Conservation (phyloP, 2,888 invertebrate species). For the Neoascia interrupta region DNA sequence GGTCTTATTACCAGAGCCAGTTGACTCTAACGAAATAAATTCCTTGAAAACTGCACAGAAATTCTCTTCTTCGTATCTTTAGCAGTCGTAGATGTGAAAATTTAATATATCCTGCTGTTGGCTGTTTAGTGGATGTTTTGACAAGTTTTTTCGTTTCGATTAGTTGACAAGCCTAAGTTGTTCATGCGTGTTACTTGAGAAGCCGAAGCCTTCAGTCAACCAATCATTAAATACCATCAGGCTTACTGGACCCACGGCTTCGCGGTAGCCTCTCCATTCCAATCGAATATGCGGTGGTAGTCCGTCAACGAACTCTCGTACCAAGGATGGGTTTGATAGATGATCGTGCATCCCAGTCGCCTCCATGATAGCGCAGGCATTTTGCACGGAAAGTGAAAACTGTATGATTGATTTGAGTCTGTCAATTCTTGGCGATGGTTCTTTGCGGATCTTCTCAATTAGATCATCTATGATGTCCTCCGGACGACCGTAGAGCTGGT, state of each 20-base stretch:
- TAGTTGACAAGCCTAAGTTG: too few relatives aligned
- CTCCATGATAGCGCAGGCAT: conserved; percentile 15
- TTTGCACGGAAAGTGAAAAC: conserved; percentile 10
- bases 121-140: too few relatives aligned
- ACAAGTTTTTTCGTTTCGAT: too few relatives aligned
- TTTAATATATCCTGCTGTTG: too few relatives aligned
- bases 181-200: not conserved
- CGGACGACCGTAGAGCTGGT: not conserved
- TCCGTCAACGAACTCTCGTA: not conserved
- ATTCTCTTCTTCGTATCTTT: not conserved
- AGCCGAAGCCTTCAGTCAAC: conserved; percentile 4
- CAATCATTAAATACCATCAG: conserved; percentile 2
- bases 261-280: not conserved
- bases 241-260: not conserved
- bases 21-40: conserved; percentile 6
- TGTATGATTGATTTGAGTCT: conserved; percentile 16
- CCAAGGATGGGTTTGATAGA: conserved; percentile 2
- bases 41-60: conserved; percentile 5
- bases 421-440: conserved; percentile 1
- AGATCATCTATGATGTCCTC: not conserved
- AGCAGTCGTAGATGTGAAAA: conserved; percentile 17
- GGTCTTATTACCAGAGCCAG: not conserved
- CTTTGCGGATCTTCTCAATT: conserved; percentile 1
- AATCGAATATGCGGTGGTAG: not conserved
- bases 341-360: not conserved